Conservation (phyloP, 2,113 vertebrate genomes). For the Eretmochelys imbricata region DNA sequence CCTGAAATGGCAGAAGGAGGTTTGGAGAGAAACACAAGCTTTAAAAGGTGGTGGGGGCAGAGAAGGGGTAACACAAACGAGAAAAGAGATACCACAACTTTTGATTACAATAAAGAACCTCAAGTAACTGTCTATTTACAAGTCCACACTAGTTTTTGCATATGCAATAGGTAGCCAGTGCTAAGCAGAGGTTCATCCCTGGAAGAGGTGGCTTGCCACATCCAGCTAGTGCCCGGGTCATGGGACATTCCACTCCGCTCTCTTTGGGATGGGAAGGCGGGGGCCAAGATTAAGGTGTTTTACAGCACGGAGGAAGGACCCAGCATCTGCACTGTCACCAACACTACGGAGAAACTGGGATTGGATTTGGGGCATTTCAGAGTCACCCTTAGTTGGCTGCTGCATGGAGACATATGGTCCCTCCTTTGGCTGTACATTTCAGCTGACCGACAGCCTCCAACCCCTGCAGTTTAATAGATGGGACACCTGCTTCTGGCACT, state of each 20-base stretch:
- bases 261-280: background rate
- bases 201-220: background rate
- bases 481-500: background rate
- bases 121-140: slow-evolving; percentile 60
- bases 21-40: background rate
- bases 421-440: background rate
- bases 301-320: background rate
- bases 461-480: background rate
- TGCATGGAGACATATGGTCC: background rate
- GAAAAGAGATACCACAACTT: slow-evolving; percentile 25
- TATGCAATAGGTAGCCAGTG: slow-evolving; percentile 48
- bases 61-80: background rate
- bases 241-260: background rate
- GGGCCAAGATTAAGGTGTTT: background rate
- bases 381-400: background rate
- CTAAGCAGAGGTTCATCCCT: slow-evolving; percentile 10
- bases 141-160: slow-evolving; percentile 53
- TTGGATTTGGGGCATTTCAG: background rate
- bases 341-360: background rate
- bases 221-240: background rate
- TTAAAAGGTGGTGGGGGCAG: background rate
- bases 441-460: background rate
- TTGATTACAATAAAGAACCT: slow-evolving; percentile 42
- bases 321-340: background rate
- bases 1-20: background rate